phyloP scores from a whole-genome alignment of 2,888 invertebrate genomes.

The Caenorhabditis macrosperma region DNA sequence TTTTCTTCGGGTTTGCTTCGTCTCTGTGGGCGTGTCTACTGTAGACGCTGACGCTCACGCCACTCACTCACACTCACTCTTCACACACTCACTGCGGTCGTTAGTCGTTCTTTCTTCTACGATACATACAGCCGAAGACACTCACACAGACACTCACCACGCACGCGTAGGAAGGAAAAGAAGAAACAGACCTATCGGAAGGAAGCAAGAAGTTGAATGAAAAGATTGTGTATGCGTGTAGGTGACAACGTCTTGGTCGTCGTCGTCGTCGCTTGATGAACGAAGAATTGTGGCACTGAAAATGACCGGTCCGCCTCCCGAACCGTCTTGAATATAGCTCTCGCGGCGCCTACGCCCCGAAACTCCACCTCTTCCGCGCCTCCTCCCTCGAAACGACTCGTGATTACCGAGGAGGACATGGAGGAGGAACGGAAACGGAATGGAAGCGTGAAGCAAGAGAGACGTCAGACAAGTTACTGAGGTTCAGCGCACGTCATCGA shows the following conservation, averaged over 20 bases:
- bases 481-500: slow-evolving; percentile 34
- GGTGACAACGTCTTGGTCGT: slow-evolving; percentile 52
- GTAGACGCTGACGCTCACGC: slow-evolving; percentile 58
- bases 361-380: slow-evolving; percentile 34
- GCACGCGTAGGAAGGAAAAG: slow-evolving; percentile 37
- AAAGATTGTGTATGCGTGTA: slow-evolving; percentile 44
- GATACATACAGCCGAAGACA: slow-evolving; percentile 46
- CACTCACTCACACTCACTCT: slow-evolving; percentile 43
- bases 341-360: slow-evolving; percentile 23
- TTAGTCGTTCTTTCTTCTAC: slow-evolving; percentile 60
- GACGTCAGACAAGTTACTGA: slow-evolving; percentile 7
- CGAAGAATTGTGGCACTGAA: slow-evolving; percentile 48
- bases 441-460: slow-evolving; percentile 32
- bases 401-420: slow-evolving; percentile 53
- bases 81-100: slow-evolving; percentile 57
- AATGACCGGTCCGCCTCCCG: slow-evolving; percentile 50
- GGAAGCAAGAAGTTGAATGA: slow-evolving; percentile 59
- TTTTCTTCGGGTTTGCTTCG: slow-evolving; percentile 63
- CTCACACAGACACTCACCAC: slow-evolving; percentile 21
- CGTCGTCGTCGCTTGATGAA: slow-evolving; percentile 47
- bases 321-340: slow-evolving; percentile 59
- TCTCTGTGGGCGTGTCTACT: slow-evolving; percentile 63
- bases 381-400: slow-evolving; percentile 52
- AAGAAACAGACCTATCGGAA: slow-evolving; percentile 59
- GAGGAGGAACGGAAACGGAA: slow-evolving; percentile 21